Evolutionary conservation across 2,888 invertebrate species (phyloP), one percentile per base, ranked within the genome.

Genomic region (Fissipunctia ypsillon): DNA sequence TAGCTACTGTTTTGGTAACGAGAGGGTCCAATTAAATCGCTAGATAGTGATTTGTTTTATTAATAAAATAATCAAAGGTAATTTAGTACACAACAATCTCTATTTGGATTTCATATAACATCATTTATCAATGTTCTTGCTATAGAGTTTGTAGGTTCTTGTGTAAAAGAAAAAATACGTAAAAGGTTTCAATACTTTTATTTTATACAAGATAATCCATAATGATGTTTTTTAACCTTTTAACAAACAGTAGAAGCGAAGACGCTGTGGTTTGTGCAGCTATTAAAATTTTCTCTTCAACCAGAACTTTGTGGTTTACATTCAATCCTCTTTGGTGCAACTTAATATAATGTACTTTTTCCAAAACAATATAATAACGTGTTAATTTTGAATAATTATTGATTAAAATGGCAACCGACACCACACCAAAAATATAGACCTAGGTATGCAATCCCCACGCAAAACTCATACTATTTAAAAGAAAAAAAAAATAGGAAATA

Each of bases 271-370:
- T 82, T 84, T 78, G 85, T 87, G 85, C 83, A 86, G 73, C 81
- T 79, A 75, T 76, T 73, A 69, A 73, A 78, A 71, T 57, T 81
- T 78, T 74, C 54, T 77, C 59, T 68, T 43, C 48, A 81, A 78
- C 71, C 79, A 85, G 65, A 80, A 69, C 45, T 43, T 81, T 73
- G 75, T 68, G 78, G 79, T 86, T 80, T 76, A 74, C 73, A 76
- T 79, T 78, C 73, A 75, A 79, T 78, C 76, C 76, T 86, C 88
- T 87, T 87, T 88, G 88, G 87, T 87, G 87, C 85, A 84, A 84
- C 86, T 84, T 84, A 84, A 76, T 75, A 67, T 78, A 84, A 81
- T 16, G 31, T 73, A 67, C 50, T 75, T 65, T 73, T 73, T 77
- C 12, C 48, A 77, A 75, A 75, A 73, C 28, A 84, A 73, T 68